A percentile compares a stretch with the other conserved stretches of the same genome.
These are phyloP conservation scores for Gymnocypris eckloni DNA, from an alignment of 2,797 vertebrate species.

Conservation along the genomic window DNA sequence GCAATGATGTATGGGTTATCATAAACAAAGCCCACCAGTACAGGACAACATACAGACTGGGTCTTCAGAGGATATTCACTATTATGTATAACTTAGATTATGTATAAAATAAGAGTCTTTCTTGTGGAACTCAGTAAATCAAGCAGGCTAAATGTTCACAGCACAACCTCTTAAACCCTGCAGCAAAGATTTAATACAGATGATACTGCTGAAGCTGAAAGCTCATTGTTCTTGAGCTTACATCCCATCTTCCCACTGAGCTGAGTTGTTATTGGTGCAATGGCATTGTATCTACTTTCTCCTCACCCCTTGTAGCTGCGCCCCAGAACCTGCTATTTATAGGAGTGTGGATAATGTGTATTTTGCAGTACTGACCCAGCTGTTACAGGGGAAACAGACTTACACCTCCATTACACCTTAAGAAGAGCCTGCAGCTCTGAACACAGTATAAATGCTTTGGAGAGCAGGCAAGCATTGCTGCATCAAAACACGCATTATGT, in stretches of 20 bases:
- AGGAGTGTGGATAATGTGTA: conserved; percentile 31
- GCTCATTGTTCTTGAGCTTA: neutral
- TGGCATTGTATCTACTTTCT: conserved; percentile 20
- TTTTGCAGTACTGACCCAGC: conserved; percentile 31
- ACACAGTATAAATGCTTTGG: conserved; percentile 8
- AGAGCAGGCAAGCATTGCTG: conserved; percentile 10
- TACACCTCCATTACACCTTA: conserved; percentile 29
- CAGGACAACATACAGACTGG: conserved; percentile 3
- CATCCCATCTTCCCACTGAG: neutral
- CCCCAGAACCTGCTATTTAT: conserved; percentile 23
- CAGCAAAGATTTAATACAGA: neutral
- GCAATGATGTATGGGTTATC: conserved; percentile 44
- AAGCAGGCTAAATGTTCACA: conserved; percentile 14
- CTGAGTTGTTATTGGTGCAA: neutral
- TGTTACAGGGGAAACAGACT: conserved; percentile 40
- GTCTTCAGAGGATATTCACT: conserved; percentile 16
- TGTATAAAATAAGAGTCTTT: neutral
- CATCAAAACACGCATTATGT: neutral
- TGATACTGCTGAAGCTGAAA: conserved; percentile 3
- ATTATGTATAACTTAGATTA: conserved; percentile 22
- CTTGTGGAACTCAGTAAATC: conserved; percentile 1
- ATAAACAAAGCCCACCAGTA: conserved; percentile 31
- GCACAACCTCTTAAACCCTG: conserved; percentile 2
- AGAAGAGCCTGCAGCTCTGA: conserved; percentile 23
- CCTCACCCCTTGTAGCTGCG: conserved; percentile 1